Evolutionary conservation across 53 echinoderm and acorn worm genomes (phyloP).

Genomic region (Echinarachnius parma): DNA sequence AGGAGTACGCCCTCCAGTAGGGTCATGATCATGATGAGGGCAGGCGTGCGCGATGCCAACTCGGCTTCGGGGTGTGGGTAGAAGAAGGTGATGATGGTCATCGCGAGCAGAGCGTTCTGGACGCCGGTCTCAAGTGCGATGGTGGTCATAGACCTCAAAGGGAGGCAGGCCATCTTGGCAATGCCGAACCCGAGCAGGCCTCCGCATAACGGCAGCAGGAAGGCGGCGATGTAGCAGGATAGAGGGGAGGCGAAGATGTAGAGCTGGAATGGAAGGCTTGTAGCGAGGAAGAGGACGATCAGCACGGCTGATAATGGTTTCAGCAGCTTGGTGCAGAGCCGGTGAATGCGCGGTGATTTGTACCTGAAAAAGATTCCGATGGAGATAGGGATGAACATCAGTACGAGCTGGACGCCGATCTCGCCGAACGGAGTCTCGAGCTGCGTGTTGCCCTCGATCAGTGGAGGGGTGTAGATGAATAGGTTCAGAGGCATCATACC

Average conservation of each 20-base stretch:
- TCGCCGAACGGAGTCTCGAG: slow-evolving; percentile 67
- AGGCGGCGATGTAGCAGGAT: slow-evolving; percentile 50
- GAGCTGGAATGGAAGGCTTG: slow-evolving; percentile 72
- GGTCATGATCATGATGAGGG: slow-evolving; percentile 50
- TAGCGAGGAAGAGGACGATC: slow-evolving; percentile 44
- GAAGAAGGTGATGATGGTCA: slow-evolving; percentile 43
- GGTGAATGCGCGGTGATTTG: slow-evolving; percentile 49
- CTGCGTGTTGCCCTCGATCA: slow-evolving; percentile 32
- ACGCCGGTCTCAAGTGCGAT: slow-evolving; percentile 60
- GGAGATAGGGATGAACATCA: slow-evolving; percentile 56
- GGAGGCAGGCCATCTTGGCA: slow-evolving; percentile 57
- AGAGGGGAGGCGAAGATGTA: slow-evolving; percentile 73
- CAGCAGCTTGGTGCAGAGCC: slow-evolving; percentile 58
- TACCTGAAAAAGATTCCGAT: slow-evolving; percentile 71
- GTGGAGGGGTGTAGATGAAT: slow-evolving; percentile 73
- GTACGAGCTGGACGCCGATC: slow-evolving; percentile 62
- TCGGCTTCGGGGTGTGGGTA: slow-evolving; percentile 61
- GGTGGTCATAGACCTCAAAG: slow-evolving; percentile 36
- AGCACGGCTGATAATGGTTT: slow-evolving; percentile 61
- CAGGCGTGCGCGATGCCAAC: slow-evolving; percentile 44
- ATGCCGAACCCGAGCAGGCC: slow-evolving; percentile 57
- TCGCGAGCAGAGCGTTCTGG: slow-evolving; percentile 58
- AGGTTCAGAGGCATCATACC: slow-evolving; percentile 94
- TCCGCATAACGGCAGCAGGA: slow-evolving; percentile 65
- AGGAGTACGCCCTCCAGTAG: slow-evolving; percentile 33